These are phyloP conservation scores for Pelochelys cantorii DNA, from an alignment of 2,797 vertebrate genomes.

Conservation along the genomic window DNA sequence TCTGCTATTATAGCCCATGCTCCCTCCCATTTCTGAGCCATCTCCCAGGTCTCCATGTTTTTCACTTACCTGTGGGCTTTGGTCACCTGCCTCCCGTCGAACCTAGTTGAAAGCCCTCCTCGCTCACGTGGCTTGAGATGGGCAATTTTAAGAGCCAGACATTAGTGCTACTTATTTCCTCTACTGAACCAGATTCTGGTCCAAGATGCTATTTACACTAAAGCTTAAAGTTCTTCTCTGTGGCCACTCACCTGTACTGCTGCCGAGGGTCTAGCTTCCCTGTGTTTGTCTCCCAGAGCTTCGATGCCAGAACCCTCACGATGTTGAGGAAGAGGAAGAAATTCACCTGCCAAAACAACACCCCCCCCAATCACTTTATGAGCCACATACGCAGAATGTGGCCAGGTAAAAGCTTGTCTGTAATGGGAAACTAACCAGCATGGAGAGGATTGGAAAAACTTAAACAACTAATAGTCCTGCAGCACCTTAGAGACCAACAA, in stretches of 20 bases:
- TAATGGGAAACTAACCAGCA: background rate
- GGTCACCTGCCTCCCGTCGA: too few species aligned
- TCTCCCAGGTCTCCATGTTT: too few species aligned
- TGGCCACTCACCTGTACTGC: constrained; percentile 90
- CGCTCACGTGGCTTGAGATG: too few species aligned
- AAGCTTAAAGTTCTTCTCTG: background rate
- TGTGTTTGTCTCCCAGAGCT: constrained; percentile 94
- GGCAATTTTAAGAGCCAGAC: background rate
- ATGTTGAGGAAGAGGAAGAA: constrained; percentile 98
- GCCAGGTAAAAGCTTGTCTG: rapidly evolving
- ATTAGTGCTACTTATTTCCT: background rate
- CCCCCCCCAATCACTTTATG: background rate
- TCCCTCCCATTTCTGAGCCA: too few species aligned
- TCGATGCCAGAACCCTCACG: constrained; percentile 94
- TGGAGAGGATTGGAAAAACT: too few species aligned
- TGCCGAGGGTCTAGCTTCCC: constrained; percentile 93
- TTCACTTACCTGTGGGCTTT: too few species aligned
- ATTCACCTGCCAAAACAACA: constrained; percentile 87
- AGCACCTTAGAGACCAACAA: too few species aligned
- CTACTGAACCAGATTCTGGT: background rate
- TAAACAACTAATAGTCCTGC: too few species aligned
- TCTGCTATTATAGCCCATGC: too few species aligned
- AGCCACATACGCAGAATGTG: rapidly evolving
- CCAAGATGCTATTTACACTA: background rate
- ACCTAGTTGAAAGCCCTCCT: too few species aligned